Percentiles rank a stretch among this genome's conserved stretches.
These are phyloP conservation scores for Semotilus atromaculatus DNA, from an alignment of 2,797 vertebrate species.

Conservation along the genomic window DNA sequence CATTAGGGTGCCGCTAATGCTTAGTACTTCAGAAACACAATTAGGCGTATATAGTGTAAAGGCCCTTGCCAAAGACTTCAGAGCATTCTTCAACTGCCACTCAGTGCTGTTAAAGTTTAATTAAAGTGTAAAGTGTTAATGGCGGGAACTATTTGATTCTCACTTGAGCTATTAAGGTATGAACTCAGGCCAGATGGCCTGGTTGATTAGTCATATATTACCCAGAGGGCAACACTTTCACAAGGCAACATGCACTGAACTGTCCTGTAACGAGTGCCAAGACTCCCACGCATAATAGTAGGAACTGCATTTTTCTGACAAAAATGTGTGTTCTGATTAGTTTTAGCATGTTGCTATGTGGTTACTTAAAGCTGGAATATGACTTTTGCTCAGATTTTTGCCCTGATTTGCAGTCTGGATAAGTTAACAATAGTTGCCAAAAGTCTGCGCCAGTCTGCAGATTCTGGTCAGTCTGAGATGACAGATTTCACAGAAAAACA, in stretches of 20 bases:
- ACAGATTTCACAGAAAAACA: too few relatives aligned
- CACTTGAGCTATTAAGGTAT: slow-evolving; percentile 33
- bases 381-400: too few relatives aligned
- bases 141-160: slow-evolving; percentile 16
- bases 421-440: not conserved
- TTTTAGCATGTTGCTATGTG: not conserved
- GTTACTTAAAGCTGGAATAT: not conserved
- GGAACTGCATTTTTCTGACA: not conserved
- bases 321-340: not conserved
- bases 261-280: not conserved
- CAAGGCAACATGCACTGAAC: slow-evolving; percentile 5
- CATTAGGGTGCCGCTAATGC: slow-evolving; percentile 7
- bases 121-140: slow-evolving; percentile 41
- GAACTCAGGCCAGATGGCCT: slow-evolving; percentile 26
- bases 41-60: not conserved
- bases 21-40: slow-evolving; percentile 15
- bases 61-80: slow-evolving; percentile 24
- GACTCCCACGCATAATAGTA: not conserved
- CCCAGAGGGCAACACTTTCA: slow-evolving; percentile 16
- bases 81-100: slow-evolving; percentile 31
- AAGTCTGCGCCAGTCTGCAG: too few relatives aligned
- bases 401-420: not conserved
- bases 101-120: slow-evolving; percentile 39
- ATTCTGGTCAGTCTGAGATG: too few relatives aligned
- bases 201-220: slow-evolving; percentile 23